Evolutionary conservation across 2,797 vertebrate species (phyloP), one percentile per base, ranked within the genome.

Genomic region (Poecilia picta): DNA sequence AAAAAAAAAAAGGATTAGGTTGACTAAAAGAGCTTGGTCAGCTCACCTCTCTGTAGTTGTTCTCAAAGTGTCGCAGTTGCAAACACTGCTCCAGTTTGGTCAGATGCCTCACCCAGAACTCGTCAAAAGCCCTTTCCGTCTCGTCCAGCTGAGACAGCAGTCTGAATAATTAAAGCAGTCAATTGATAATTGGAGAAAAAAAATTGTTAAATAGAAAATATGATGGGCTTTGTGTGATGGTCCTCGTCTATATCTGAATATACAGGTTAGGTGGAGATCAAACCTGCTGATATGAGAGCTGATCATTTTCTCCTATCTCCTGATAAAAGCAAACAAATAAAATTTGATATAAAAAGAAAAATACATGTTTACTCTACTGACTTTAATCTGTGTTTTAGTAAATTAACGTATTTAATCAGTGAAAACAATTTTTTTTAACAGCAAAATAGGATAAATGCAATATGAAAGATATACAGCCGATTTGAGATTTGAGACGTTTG

Each of bases 81-180:
- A 99, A 88, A 89, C 98, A 99, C 89, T 99, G 98, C 41, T 98
- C 96, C 77, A 99, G 96, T 80, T 99, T 99, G 83, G 96, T 96
- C 87, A 95, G 95, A 84, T 99, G 98, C 28, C 97, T 97, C 47
- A 96, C 95, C 98, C 98, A 99, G 93, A 99, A 99, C 76, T 98
- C 97, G 41, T 99, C 98, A 74, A 99, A 99, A 3, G 98, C 98
- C 0, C 92, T 93, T 91, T 99, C 97, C 0, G 98, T 99, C 89
- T 99, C 98, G 12, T 96, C 94, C 82, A 99, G 94, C 80, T 99
- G 98, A 79, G 95, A 95, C 75, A 99, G 90, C 78, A 99, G 96
- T 91, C 98, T 99, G 88, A 86, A 51, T 99, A 55, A 25, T 55
- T 10, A n/a, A 55, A 55, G 6, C 51, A 55, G 51, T 55, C 23